Evolutionary conservation across 2,888 invertebrate genomes (phyloP), one percentile per base, ranked within the genome.

Genomic region (Drosophila meridionalis): DNA sequence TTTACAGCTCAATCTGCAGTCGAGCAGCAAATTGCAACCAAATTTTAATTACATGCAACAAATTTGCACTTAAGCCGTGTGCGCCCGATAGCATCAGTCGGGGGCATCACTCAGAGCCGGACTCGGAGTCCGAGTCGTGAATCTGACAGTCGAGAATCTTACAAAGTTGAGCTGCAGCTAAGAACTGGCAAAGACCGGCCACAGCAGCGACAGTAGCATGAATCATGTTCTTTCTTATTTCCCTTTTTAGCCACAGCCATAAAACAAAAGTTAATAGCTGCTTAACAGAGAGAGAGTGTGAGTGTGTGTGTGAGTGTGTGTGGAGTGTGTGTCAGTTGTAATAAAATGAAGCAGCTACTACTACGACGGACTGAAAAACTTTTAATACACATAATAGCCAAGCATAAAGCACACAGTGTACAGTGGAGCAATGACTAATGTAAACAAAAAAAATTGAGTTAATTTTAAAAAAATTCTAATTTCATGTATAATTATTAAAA

Each of bases 381-480:
- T 88, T 88, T 88, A 88, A 88, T 88, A 87, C 89, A 89, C 82
- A 88, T 87, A 82, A 90, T 87, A 80, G 90, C 81, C 81, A 40
- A 70, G 70, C 69, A 80, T 85, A 76, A 85, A 82, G 78, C 67
- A 73, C 72, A 75, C 56, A 47, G 30, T 47, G 69, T 40, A 68
- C 69, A 32, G 68, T 68, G 69, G 69, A 5, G 9, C 68, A 50
- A 50, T 4, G 11, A 6, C 1, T 6, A 12, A 20, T 28, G 36
- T 0, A n/a, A 38, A 14, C 14, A 7, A 6, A n/a, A n/a, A 26
- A 36, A 34, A 3, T 9, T 34, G 9, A 34, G 7, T 34, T 34
- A 34, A 34, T 32, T 32, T 1, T 4, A 32, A 32, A 32, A 3
- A 32, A 32, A 32, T 6, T 32, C 6, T 32, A 3, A 32, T 32